Conservation (phyloP, 2,888 invertebrate species). For the Prionchulus punctatus region DNA sequence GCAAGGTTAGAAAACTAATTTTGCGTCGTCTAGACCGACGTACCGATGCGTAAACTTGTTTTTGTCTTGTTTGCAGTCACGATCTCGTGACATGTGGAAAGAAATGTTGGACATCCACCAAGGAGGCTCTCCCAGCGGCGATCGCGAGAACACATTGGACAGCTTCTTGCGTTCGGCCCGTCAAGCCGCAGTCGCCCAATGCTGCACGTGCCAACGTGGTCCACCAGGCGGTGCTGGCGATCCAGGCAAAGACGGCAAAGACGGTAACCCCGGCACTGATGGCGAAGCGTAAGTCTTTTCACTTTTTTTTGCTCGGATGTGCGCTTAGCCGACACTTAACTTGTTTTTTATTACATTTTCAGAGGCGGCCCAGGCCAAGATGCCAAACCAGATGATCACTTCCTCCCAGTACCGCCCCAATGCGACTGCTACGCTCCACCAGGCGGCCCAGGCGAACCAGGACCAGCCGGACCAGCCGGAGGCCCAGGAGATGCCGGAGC, state of each 20-base stretch:
- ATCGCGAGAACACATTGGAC: neutral
- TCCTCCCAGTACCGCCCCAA: neutral
- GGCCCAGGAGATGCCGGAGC: slow-evolving; percentile 14
- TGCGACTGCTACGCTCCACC: slow-evolving; percentile 14
- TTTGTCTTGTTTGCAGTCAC: no score
- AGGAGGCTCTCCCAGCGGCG: slow-evolving; percentile 4
- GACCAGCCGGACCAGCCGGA: slow-evolving; percentile 22
- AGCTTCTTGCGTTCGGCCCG: slow-evolving; percentile 1
- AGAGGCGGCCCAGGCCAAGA: slow-evolving; percentile 3
- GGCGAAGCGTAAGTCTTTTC: slow-evolving; percentile 7
- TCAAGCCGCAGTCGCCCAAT: neutral
- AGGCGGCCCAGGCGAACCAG: slow-evolving; percentile 23
- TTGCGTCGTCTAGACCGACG: no score
- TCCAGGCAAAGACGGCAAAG: slow-evolving; percentile 14
- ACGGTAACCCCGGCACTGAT: slow-evolving; percentile 4
- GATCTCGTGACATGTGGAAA: slow-evolving; percentile 6
- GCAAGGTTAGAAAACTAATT: slow-evolving; percentile 12
- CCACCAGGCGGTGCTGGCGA: slow-evolving; percentile 18
- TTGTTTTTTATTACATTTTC: no score
- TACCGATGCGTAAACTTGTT: no score
- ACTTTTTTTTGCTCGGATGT: no score
- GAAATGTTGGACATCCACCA: slow-evolving; percentile 9
- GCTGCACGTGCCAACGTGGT: slow-evolving; percentile 17
- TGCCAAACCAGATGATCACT: neutral
- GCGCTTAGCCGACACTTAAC: no score